A percentile compares a stretch with the other conserved stretches of the same genome.
Evolutionary conservation across 2,797 vertebrate species (phyloP).

Genomic region (Xenopus petersii): DNA sequence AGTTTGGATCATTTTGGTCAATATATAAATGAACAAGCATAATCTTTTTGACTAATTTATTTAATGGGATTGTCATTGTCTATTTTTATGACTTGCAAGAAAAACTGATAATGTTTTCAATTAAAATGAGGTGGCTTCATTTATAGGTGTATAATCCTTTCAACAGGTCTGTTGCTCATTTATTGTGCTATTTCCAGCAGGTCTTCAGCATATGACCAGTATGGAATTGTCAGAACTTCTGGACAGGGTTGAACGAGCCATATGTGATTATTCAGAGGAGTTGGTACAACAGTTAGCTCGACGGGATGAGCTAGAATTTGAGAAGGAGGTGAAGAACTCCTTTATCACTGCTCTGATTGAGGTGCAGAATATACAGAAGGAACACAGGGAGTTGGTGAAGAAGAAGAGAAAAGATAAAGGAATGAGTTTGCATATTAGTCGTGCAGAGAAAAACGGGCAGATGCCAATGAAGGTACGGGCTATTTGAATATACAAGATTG

Average conservation of each 20-base stretch:
- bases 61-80: too few species aligned
- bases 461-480: slow-evolving; percentile 83
- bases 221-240: slow-evolving; percentile 74
- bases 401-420: slow-evolving; percentile 82
- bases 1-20: too few species aligned
- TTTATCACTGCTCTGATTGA: slow-evolving; percentile 90
- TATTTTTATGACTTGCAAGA: too few species aligned
- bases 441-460: slow-evolving; percentile 72
- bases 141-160: background rate
- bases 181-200: slow-evolving; percentile 55
- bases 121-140: too few species aligned
- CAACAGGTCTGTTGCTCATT: background rate
- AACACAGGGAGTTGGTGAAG: slow-evolving; percentile 83
- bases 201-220: slow-evolving; percentile 79
- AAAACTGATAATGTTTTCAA: too few species aligned
- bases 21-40: too few species aligned
- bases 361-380: slow-evolving; percentile 91
- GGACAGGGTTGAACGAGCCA: slow-evolving; percentile 76
- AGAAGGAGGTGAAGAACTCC: slow-evolving; percentile 93
- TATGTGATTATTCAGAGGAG: slow-evolving; percentile 85
- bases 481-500: too few species aligned
- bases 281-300: slow-evolving; percentile 87
- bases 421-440: slow-evolving; percentile 77
- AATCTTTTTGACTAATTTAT: too few species aligned
- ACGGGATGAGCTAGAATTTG: slow-evolving; percentile 87